Conservation (phyloP, 1,140 invertebrate genomes). For the Drosophila elegans region DNA sequence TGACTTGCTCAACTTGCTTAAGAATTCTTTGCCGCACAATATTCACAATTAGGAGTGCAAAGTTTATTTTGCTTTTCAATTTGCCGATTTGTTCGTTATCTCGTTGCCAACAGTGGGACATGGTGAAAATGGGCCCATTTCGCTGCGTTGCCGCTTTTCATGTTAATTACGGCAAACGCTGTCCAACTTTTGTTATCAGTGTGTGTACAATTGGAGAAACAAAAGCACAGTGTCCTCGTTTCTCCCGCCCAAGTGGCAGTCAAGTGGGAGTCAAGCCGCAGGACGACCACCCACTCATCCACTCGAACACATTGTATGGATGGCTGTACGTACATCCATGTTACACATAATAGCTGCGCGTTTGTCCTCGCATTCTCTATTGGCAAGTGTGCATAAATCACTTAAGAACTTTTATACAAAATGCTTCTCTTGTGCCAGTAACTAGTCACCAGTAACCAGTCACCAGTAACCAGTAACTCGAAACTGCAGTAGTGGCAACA, state of each 20-base stretch:
- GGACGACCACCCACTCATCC: constrained; percentile 1
- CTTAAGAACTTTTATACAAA: constrained; percentile 77
- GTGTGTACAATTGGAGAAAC: constrained; percentile 18
- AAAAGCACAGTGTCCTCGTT: constrained; percentile 49
- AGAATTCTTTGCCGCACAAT: constrained; percentile 5
- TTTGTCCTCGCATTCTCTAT: constrained; percentile 28
- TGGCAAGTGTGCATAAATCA: constrained; percentile 77
- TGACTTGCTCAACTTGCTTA: neutral
- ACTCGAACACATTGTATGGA: constrained; percentile 8
- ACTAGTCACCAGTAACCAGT: constrained; percentile 30
- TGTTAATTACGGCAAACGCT: constrained; percentile 53
- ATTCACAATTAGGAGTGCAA: constrained; percentile 26
- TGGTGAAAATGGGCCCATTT: constrained; percentile 8
- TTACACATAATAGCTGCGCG: constrained; percentile 31
- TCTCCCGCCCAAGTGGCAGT: constrained; percentile 39
- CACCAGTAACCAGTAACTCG: constrained; percentile 48
- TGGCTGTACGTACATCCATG: constrained; percentile 4
- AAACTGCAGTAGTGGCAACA: constrained; percentile 51
- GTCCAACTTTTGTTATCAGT: constrained; percentile 54
- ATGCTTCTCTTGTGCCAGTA: constrained; percentile 54
- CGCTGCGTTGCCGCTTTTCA: constrained; percentile 30
- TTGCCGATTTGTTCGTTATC: constrained; percentile 19
- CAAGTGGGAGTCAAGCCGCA: constrained; percentile 50
- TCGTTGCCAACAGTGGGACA: constrained; percentile 9
- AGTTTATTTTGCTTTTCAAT: constrained; percentile 41